phyloP scores from a whole-genome alignment of 2,888 invertebrate species.

The Napeogenes sylphis region DNA sequence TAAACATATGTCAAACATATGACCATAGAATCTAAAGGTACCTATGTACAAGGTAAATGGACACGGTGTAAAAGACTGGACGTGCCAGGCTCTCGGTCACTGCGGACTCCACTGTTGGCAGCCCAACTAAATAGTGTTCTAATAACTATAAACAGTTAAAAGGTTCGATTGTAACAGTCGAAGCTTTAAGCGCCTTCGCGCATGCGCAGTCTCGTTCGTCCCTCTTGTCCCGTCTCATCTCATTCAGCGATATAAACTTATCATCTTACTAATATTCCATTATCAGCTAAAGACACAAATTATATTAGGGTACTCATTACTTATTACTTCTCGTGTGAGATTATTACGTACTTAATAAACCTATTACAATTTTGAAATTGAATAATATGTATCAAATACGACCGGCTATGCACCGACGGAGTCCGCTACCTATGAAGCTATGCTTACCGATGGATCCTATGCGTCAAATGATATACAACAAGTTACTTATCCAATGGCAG shows the following conservation, averaged over 20 bases:
- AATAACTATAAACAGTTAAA: conserved; percentile 6
- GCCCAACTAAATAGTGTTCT: background rate
- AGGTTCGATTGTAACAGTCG: conserved; percentile 20
- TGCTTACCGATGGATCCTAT: conserved; percentile 48
- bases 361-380: conserved; percentile 75
- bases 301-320: conserved; percentile 71
- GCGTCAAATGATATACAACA: conserved; percentile 60
- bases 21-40: conserved; percentile 75
- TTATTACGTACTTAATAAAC: conserved; percentile 72
- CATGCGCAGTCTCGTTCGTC: conserved; percentile 18
- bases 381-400: conserved; percentile 75
- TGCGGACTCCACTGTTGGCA: conserved; percentile 14
- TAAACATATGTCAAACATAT: conserved; percentile 78
- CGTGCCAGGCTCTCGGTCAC: conserved; percentile 68
- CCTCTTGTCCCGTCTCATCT: conserved; percentile 31
- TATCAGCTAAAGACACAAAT: conserved; percentile 76
- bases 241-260: conserved; percentile 70
- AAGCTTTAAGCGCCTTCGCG: conserved; percentile 20
- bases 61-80: conserved; percentile 63
- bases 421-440: conserved; percentile 68
- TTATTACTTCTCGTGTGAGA: conserved; percentile 71
- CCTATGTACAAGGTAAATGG: conserved; percentile 68
- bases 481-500: conserved; percentile 75
- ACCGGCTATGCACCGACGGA: conserved; percentile 72
- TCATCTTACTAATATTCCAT: conserved; percentile 69